Base-by-base conservation (phyloP, 2,888 invertebrate genomes). In the Parasteatoda lunata region DNA sequence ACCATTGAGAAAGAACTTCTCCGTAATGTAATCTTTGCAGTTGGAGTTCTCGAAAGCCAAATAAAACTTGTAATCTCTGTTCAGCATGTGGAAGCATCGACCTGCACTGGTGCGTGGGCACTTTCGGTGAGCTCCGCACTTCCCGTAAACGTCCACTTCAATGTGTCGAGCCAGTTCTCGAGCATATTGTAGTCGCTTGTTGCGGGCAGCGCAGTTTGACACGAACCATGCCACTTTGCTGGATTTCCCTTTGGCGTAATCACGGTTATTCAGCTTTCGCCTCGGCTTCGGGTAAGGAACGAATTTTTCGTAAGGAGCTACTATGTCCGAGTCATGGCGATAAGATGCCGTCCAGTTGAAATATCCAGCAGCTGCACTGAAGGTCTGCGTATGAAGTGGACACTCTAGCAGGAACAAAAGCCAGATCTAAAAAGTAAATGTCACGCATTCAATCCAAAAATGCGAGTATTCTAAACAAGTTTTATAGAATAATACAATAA, bases 341-440 rank as follows among this genome's bases (percentile, higher is more conserved):
- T 98, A 99, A 0, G 98, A 98, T 0, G 98, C 97, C 7, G 98
- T 98, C 98, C 98, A 98, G 93, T 99, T 99, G 92, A 98, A 96
- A 7, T 95, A 94, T 91, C 95, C 95, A 7, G 94, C 94, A 89
- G 95, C 94, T 90, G 95, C 95, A 77, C 95, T 93, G 79, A 93
- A 91, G 84, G 95, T 95, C 90, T 97, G 96, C 11, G 98, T 98
- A 92, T 98, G 98, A 92, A 97, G 96, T 1, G 98, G 98, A 92
- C 98, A 98, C 92, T 99, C 98, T 89, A 98, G 93, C 92, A 97
- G 95, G 93, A 97, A 98, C 88, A 98, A 93, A 91, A 98, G 96
- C 96, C 97, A 98, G 76, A 97, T 94, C 87, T 88, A 30, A 4
- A 64, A 77, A 64, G 5, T 13, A 73, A 45, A 78, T 47, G 15